phyloP scores from a whole-genome alignment of 92 coral and sea anemone species.

The Phenganax subtilis region DNA sequence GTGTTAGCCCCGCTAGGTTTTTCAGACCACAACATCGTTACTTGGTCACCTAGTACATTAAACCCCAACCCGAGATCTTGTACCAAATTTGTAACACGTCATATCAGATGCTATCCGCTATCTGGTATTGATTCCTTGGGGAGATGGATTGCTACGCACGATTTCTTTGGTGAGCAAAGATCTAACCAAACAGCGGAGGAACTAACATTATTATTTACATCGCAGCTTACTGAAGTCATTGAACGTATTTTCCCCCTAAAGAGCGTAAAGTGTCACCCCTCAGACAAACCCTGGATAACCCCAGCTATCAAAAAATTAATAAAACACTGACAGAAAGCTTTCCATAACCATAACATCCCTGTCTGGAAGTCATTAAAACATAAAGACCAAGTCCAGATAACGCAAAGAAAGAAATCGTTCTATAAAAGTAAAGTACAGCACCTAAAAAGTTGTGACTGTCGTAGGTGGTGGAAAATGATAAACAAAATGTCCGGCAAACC shows the following conservation, averaged over 20 bases:
- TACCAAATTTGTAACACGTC: constrained; percentile 21
- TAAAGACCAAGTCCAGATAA: constrained; percentile 45
- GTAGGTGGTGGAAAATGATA: constrained; percentile 49
- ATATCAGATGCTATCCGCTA: constrained; percentile 30
- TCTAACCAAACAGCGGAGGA: too few species aligned
- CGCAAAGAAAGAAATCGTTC: too few species aligned
- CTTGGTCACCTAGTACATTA: constrained; percentile 1
- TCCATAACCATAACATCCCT: too few species aligned
- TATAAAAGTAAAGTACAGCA: too few species aligned
- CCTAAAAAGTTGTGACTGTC: constrained; percentile 17
- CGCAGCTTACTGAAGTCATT: too few species aligned
- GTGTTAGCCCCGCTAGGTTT: constrained; percentile 46
- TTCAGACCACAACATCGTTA: constrained; percentile 43
- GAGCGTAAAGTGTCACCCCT: too few species aligned
- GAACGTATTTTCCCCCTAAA: too few species aligned
- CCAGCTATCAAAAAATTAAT: constrained; percentile 36
- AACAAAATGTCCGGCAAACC: constrained; percentile 46
- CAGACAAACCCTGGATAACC: too few species aligned
- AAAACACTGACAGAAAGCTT: constrained; percentile 51
- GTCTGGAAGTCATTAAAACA: too few species aligned
- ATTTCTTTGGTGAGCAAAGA: constrained; percentile 39
- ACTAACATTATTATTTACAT: too few species aligned
- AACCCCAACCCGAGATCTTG: background rate
- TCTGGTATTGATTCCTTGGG: constrained; percentile 45
- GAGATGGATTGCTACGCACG: constrained; percentile 45